A percentile compares a stretch with the other conserved stretches of the same genome.
These are phyloP conservation scores for Limosa lapponica DNA, from an alignment of 2,797 vertebrate genomes.

Conservation along the genomic window DNA sequence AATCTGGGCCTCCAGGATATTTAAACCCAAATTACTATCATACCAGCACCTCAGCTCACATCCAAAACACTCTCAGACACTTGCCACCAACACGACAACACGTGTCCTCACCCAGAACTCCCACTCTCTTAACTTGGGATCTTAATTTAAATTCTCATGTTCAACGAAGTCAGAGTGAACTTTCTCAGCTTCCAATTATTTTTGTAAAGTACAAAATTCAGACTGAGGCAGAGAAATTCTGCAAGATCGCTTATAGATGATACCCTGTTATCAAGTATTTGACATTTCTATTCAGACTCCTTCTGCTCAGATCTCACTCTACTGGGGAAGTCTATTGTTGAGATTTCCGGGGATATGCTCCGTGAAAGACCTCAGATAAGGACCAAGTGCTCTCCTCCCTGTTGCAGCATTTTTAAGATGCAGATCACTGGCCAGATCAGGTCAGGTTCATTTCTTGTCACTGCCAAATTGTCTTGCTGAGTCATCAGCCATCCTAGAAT, in stretches of 20 bases:
- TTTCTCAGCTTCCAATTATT: constrained; percentile 14
- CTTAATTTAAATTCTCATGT: not conserved
- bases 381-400: not conserved
- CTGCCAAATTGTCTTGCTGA: not conserved
- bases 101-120: not conserved
- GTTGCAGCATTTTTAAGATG: not conserved
- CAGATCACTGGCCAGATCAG: not conserved
- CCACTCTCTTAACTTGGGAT: not conserved
- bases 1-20: not conserved
- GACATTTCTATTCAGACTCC: not conserved
- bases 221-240: not conserved
- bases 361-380: not conserved
- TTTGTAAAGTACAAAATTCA: not conserved
- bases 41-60: constrained; percentile 10
- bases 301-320: not conserved
- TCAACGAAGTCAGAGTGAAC: not conserved
- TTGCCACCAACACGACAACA: not conserved
- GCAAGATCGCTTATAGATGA: not conserved
- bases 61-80: not conserved
- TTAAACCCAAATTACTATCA: not conserved
- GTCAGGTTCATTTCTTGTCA: not conserved
- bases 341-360: not conserved
- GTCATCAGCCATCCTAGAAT: not conserved
- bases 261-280: not conserved
- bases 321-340: not conserved